Evolutionary conservation across 2,888 invertebrate genomes (phyloP).

Genomic region (Eueremaeus valkanovi): DNA sequence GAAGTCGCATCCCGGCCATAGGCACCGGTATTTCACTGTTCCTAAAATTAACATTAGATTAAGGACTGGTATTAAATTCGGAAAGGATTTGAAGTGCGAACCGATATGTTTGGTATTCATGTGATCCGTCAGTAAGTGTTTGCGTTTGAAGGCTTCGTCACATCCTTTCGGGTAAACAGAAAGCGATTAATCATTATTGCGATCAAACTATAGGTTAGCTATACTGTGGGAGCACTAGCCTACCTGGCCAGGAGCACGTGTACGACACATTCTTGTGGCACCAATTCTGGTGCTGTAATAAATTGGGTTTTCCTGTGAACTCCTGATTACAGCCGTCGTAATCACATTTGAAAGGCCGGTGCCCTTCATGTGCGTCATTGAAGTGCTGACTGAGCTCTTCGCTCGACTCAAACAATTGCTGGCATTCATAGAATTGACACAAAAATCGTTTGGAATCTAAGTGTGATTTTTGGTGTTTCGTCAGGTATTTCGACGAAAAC

Average conservation of each 20-base stretch:
- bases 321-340: not conserved
- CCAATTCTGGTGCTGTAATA: not conserved
- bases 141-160: not conserved
- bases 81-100: not conserved
- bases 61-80: not conserved
- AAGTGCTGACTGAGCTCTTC: not conserved
- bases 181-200: not conserved
- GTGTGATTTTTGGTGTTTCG: not conserved
- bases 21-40: not conserved
- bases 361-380: not conserved
- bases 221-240: not conserved
- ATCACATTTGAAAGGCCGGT: not conserved
- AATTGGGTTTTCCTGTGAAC: not conserved
- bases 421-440: not conserved
- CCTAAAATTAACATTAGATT: not conserved
- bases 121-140: not conserved
- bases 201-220: not conserved
- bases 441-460: not conserved
- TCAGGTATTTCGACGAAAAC: not conserved
- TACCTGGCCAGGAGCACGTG: not conserved
- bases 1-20: conserved; percentile 3
- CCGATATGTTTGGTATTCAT: conserved; percentile 1
- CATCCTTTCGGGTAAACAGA: not conserved
- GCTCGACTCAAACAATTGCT: not conserved
- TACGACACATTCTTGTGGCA: not conserved